These are phyloP conservation scores for Ictalurus punctatus DNA, from an alignment of 2,113 vertebrate species.

Conservation along the genomic window DNA sequence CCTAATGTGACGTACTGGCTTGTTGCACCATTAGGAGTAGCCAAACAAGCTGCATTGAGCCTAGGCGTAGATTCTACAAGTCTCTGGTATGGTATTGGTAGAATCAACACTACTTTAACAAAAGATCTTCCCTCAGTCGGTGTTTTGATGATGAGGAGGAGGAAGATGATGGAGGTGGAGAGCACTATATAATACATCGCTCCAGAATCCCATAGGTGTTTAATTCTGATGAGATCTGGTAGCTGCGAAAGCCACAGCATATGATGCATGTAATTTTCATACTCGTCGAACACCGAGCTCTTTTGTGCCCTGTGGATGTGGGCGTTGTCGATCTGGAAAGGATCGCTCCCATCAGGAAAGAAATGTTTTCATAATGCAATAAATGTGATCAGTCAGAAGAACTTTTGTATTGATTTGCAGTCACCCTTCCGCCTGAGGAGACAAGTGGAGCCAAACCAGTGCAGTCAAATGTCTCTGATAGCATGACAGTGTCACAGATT, in stretches of 20 bases:
- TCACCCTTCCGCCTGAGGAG: neutral
- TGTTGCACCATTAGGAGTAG: neutral
- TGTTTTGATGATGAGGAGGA: neutral
- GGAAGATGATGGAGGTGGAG: neutral
- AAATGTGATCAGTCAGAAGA: neutral
- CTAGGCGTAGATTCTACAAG: neutral
- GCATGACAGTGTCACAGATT: neutral
- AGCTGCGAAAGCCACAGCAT: neutral
- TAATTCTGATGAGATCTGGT: neutral
- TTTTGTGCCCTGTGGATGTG: neutral
- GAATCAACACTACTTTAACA: neutral
- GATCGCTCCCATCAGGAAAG: neutral
- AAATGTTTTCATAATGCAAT: neutral
- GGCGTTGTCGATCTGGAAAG: neutral
- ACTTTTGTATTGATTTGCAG: neutral
- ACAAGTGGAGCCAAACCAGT: neutral
- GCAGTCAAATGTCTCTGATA: neutral
- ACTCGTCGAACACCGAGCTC: neutral
- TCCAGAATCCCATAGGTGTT: neutral
- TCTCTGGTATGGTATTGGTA: neutral
- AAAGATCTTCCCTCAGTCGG: neutral
- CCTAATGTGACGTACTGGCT: neutral
- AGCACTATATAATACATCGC: neutral
- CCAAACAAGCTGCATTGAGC: neutral
- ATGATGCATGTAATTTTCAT: neutral